These are phyloP conservation scores for Nansenia antarctica DNA, from an alignment of 2,113 vertebrate species.

Conservation along the genomic window DNA sequence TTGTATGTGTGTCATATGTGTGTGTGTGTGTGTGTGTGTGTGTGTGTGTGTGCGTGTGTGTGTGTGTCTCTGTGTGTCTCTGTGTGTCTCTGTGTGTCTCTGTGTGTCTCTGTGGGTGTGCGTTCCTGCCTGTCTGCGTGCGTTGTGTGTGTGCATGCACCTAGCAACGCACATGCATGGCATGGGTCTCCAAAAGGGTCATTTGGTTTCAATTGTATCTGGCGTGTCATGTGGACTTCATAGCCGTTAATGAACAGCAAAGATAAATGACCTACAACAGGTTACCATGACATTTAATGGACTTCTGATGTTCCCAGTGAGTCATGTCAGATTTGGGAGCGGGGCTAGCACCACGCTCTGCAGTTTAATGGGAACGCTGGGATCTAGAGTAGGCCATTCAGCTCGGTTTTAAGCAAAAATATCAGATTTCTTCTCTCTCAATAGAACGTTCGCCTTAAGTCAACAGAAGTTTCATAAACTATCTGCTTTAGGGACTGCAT, in stretches of 20 bases:
- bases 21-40: slow-evolving; percentile 6
- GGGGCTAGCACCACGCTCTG: slow-evolving; percentile 11
- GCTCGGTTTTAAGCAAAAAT: slow-evolving; percentile 8
- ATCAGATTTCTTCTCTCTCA: neutral
- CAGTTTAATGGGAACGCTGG: slow-evolving; percentile 4
- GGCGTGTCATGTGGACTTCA: slow-evolving; percentile 64
- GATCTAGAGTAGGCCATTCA: slow-evolving; percentile 37
- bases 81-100: neutral
- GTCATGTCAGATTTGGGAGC: slow-evolving; percentile 40
- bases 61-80: too few species aligned
- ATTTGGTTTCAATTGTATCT: slow-evolving; percentile 72
- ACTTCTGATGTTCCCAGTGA: slow-evolving; percentile 67
- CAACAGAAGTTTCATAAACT: slow-evolving; percentile 16
- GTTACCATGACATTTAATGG: slow-evolving; percentile 74
- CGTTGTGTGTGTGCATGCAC: neutral
- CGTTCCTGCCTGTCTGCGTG: neutral
- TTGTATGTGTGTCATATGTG: neutral
- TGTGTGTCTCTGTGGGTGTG: slow-evolving; percentile 1
- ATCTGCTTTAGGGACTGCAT: slow-evolving; percentile 29
- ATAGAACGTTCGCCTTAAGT: neutral
- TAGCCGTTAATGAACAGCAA: slow-evolving; percentile 60
- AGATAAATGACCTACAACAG: slow-evolving; percentile 73
- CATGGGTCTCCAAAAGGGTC: slow-evolving; percentile 60
- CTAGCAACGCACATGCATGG: slow-evolving; percentile 54
- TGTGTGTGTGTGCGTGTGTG: neutral